A percentile compares a stretch with the other conserved stretches of the same genome.
Evolutionary conservation across 2,797 vertebrate species (phyloP).

Genomic region (Micropoecilia bifurca): DNA sequence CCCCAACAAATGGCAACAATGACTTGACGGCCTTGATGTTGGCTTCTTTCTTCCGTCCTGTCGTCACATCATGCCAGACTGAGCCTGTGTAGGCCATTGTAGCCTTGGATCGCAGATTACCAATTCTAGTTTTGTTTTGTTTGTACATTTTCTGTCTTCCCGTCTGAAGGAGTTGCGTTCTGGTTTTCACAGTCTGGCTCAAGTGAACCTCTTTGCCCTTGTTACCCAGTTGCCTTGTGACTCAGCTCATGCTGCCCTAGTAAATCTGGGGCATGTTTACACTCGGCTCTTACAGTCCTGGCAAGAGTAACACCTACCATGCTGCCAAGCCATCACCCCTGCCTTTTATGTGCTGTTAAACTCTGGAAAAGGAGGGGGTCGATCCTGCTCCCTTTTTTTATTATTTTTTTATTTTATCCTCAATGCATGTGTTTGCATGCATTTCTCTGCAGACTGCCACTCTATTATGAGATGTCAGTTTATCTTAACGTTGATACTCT

Average conservation of each 20-base stretch:
- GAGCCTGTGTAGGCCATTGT: not conserved
- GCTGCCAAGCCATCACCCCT: conserved; percentile 60
- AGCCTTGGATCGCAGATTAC: conserved; percentile 31
- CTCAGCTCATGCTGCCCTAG: conserved; percentile 64
- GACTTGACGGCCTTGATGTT: conserved; percentile 57
- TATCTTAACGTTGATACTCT: conserved; percentile 29
- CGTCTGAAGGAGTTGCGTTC: not conserved
- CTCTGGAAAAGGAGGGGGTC: conserved; percentile 40
- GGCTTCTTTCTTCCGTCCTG: not conserved
- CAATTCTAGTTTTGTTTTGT: not conserved
- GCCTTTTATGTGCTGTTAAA: conserved; percentile 49
- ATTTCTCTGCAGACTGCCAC: conserved; percentile 52
- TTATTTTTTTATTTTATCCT: not conserved
- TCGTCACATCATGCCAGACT: conserved; percentile 25
- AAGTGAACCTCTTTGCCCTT: conserved; percentile 59
- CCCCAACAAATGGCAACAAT: conserved; percentile 17
- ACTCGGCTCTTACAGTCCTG: conserved; percentile 56
- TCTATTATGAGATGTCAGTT: conserved; percentile 45
- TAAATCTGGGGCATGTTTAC: conserved; percentile 76
- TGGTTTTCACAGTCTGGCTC: conserved; percentile 31
- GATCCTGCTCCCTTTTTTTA: conserved; percentile 25
- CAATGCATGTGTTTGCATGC: conserved; percentile 27
- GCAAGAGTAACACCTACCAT: conserved; percentile 41
- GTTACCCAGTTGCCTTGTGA: conserved; percentile 67
- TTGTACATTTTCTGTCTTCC: conserved; percentile 19